These are phyloP conservation scores for Drosophila sordidapex DNA, from an alignment of 2,888 invertebrate genomes.

Conservation along the genomic window DNA sequence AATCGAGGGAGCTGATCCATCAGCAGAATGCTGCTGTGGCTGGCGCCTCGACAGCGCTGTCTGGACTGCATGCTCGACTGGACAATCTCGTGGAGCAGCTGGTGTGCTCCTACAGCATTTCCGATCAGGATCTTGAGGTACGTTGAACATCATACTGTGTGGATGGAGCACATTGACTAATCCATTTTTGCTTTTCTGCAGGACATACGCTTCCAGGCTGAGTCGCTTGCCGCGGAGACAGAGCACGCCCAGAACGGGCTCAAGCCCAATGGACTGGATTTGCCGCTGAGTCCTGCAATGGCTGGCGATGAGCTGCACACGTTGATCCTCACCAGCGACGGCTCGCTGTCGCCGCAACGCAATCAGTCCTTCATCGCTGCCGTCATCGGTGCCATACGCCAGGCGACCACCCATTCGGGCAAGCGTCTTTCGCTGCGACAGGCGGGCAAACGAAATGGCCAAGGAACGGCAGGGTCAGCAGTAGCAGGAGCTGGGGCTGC, in stretches of 20 bases:
- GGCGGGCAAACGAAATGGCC: constrained; percentile 74
- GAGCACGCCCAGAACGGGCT: constrained; percentile 88
- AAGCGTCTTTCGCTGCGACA: constrained; percentile 82
- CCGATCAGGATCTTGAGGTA: constrained; percentile 90
- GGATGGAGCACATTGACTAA: not conserved
- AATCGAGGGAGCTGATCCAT: constrained; percentile 88
- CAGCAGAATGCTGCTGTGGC: constrained; percentile 90
- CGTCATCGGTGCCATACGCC: constrained; percentile 89
- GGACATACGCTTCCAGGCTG: constrained; percentile 92
- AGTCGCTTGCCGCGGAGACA: constrained; percentile 89
- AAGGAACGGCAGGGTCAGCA: constrained; percentile 5
- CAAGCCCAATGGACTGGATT: constrained; percentile 68
- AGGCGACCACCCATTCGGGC: constrained; percentile 85
- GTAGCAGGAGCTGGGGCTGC: constrained; percentile 1
- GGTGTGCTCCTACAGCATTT: constrained; percentile 90
- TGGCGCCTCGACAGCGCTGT: constrained; percentile 89
- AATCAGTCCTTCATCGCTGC: constrained; percentile 90
- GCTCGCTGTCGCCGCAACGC: constrained; percentile 87
- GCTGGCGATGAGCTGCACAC: constrained; percentile 58
- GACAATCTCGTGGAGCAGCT: constrained; percentile 90
- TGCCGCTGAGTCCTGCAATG: constrained; percentile 57
- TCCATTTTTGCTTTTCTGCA: constrained; percentile 65
- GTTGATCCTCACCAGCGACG: constrained; percentile 79
- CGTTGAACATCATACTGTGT: not conserved
- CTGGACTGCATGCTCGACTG: constrained; percentile 89